Evolutionary conservation across 2,888 invertebrate genomes (phyloP), one percentile per base, ranked within the genome.

Genomic region (Zygogramma bicolorata): DNA sequence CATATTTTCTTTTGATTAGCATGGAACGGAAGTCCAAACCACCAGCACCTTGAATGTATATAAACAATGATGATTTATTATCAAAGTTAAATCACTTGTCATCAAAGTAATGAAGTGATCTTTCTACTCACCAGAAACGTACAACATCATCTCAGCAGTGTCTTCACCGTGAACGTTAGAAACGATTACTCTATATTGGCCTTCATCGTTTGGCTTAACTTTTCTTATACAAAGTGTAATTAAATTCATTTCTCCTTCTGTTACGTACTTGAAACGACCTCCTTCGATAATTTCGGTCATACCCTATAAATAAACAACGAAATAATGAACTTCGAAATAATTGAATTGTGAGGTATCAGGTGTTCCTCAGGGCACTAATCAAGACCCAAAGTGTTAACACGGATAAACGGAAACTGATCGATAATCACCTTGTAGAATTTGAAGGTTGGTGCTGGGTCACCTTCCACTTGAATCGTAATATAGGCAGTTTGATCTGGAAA

Each of bases 11-110:
- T 90, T 97, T 98, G 89, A 97, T 98, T 82, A 99, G 91, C 95
- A 99, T 95, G 76, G 97, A 94, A 88, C 99, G 94, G 94, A 99
- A 99, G 89, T 99, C 99, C 94, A 99, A 95, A 80, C 97, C 97
- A 88, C 97, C 97, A 77, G 98, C 93, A 89, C 97, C 98, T 46
- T 7, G 18, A n/a, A 13, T 95, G 77, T 15, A 60, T 46, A 62
- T 66, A 25, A 53, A 53, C 10, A 58, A 66, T 46, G 20, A 1
- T 1, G n/a, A n/a, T 13, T 38, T 13, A 38, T n/a, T 38, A n/a
- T n/a, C n/a, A n/a, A n/a, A n/a, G n/a, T n/a, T n/a, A n/a, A n/a
- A n/a, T n/a, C n/a, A n/a, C n/a, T n/a, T n/a, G n/a, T n/a, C n/a
- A n/a, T n/a, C n/a, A n/a, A n/a, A n/a, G 10, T 10, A 10, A 3